phyloP scores from a whole-genome alignment of 2,888 invertebrate species.

The Epistrophella euchroma region DNA sequence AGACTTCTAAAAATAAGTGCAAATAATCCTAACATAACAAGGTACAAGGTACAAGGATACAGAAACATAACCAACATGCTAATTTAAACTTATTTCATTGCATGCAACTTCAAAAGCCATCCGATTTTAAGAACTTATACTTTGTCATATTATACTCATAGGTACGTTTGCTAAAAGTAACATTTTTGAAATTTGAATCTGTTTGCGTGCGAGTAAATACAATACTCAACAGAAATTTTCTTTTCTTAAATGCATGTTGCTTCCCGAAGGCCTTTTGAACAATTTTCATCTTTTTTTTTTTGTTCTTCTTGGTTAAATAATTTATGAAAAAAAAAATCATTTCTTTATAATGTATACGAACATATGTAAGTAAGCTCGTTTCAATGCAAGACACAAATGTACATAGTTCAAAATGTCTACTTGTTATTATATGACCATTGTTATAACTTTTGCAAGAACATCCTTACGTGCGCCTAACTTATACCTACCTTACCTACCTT shows the following conservation, averaged over 20 bases:
- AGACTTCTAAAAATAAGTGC: neutral
- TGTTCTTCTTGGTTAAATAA: neutral
- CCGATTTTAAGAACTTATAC: neutral
- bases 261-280: neutral
- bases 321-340: conserved; percentile 7
- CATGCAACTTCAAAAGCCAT: neutral
- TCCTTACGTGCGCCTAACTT: too few relatives aligned
- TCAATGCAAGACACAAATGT: neutral
- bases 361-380: neutral
- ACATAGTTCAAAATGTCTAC: neutral
- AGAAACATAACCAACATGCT: neutral
- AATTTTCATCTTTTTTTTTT: neutral
- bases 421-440: neutral
- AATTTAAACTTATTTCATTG: neutral
- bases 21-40: neutral
- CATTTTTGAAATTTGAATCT: conserved; percentile 10
- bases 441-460: too few relatives aligned
- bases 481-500: too few relatives aligned
- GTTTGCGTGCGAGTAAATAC: neutral
- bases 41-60: neutral
- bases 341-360: neutral
- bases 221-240: conserved; percentile 1
- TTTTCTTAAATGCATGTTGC: conserved; percentile 3
- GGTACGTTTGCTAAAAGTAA: neutral
- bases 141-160: neutral